Percentiles rank a stretch among this genome's conserved stretches.
Evolutionary conservation across 2,797 vertebrate species (phyloP).

Genomic region (Meriones psammophilus): DNA sequence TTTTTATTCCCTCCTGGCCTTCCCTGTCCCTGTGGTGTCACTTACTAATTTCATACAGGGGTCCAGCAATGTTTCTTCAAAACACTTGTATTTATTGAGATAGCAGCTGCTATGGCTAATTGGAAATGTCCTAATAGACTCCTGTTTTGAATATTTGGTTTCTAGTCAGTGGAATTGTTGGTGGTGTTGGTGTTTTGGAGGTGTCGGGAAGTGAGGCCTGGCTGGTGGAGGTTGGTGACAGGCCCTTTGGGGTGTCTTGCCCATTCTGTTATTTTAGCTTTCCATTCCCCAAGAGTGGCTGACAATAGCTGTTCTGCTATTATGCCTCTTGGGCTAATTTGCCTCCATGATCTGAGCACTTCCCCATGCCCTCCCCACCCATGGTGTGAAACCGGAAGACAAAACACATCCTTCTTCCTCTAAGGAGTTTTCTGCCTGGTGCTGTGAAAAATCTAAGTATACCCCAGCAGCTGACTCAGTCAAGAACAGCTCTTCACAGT

Average conservation of each 20-base stretch:
- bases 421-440: background rate
- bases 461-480: too few relatives aligned
- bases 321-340: too few relatives aligned
- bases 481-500: too few relatives aligned
- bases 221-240: background rate
- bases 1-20: too few relatives aligned
- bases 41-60: background rate
- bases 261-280: background rate
- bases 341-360: background rate
- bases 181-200: background rate
- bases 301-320: background rate
- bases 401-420: background rate
- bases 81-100: background rate
- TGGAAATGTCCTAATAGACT: background rate
- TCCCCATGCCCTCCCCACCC: background rate
- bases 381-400: background rate
- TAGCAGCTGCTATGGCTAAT: background rate
- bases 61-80: conserved; percentile 35
- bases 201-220: background rate
- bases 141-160: background rate
- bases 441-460: too few relatives aligned
- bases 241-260: background rate
- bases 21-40: too few relatives aligned
- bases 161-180: background rate
- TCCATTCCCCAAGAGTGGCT: background rate